Percentiles rank a stretch among this genome's conserved stretches.
Evolutionary conservation across 2,113 vertebrate genomes (phyloP).

Genomic region (Tupaia tana): DNA sequence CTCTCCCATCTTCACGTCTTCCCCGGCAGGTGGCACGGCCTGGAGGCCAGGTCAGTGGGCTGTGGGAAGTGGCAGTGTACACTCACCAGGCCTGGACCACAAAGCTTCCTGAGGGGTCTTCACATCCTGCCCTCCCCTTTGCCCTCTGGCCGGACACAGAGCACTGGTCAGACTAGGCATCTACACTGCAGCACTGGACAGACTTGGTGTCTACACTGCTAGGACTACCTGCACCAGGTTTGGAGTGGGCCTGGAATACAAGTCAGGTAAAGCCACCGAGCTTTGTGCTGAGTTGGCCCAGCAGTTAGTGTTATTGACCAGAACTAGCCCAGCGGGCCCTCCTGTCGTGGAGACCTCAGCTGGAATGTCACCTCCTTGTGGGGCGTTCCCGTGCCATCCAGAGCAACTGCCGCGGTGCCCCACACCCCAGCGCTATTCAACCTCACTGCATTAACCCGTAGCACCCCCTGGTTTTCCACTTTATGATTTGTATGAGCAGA

Average conservation of each 20-base stretch:
- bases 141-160: background rate
- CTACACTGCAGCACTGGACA: no score
- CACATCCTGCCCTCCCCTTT: no score
- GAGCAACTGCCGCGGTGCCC: background rate
- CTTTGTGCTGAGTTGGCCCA: background rate
- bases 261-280: background rate
- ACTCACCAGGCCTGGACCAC: background rate
- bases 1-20: background rate
- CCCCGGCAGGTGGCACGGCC: background rate
- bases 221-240: background rate
- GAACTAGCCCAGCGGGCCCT: background rate
- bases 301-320: background rate
- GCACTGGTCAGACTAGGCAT: background rate
- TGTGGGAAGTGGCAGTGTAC: background rate
- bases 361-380: background rate
- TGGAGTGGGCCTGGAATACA: background rate
- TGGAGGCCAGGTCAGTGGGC: background rate
- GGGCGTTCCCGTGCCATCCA: background rate
- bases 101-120: background rate
- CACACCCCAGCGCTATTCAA: background rate
- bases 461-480: background rate
- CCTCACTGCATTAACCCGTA: background rate
- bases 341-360: background rate
- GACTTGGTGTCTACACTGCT: background rate
- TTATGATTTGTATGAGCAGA: background rate